A percentile compares a stretch with the other conserved stretches of the same genome.
These are phyloP conservation scores for Nephila pilipes DNA, from an alignment of 1,140 invertebrate species.

Conservation along the genomic window DNA sequence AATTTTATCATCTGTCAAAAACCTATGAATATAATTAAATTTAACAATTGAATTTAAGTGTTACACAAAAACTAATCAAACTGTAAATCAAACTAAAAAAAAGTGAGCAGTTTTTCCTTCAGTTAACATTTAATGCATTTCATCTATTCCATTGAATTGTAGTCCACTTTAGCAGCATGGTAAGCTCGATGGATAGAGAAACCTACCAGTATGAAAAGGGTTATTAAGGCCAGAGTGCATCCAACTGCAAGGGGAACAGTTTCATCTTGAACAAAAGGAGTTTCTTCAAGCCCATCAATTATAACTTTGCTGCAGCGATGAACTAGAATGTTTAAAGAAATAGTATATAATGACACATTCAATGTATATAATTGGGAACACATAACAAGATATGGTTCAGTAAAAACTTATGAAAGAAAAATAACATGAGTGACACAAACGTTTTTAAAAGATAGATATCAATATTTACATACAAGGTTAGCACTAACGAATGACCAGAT, in stretches of 20 bases:
- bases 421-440: no score
- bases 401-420: no score
- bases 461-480: no score
- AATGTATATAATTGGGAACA: not conserved
- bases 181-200: conserved; percentile 92
- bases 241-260: conserved; percentile 93
- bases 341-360: no score
- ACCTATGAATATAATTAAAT: no score
- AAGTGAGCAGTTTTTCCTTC: no score
- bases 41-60: no score
- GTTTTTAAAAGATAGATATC: no score
- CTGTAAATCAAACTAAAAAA: no score
- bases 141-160: conserved; percentile 90
- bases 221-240: conserved; percentile 90
- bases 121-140: not conserved
- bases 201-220: conserved; percentile 89
- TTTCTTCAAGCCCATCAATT: conserved; percentile 74
- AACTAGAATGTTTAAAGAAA: conserved; percentile 68
- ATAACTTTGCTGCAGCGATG: conserved; percentile 77
- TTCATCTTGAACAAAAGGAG: conserved; percentile 84
- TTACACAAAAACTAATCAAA: no score
- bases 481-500: no score
- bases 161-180: conserved; percentile 94
- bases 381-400: not conserved
- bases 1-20: no score